Percentiles rank a stretch among this genome's conserved stretches.
These are phyloP conservation scores for Portevinia maculata DNA, from an alignment of 2,888 invertebrate genomes.

Conservation along the genomic window DNA sequence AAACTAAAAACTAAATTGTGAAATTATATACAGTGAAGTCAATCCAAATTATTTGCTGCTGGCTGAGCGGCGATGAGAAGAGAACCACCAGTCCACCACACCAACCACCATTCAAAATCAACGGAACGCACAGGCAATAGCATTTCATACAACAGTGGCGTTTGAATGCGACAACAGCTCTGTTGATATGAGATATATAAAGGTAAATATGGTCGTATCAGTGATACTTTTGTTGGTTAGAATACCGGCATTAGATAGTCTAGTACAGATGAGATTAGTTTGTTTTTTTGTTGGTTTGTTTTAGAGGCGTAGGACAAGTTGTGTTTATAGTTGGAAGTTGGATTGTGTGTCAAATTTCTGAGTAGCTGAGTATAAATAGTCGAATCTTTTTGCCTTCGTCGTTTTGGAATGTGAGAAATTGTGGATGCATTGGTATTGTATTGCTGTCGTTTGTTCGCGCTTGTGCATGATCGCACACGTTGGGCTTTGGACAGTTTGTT, in stretches of 20 bases:
- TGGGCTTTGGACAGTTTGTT: constrained; percentile 28
- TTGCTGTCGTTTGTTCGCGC: constrained; percentile 47
- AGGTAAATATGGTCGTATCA: neutral
- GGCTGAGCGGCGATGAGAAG: constrained; percentile 1
- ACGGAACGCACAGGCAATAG: constrained; percentile 32
- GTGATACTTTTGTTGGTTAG: constrained; percentile 44
- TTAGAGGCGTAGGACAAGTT: constrained; percentile 47
- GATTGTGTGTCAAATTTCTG: constrained; percentile 27
- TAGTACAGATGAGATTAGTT: constrained; percentile 21
- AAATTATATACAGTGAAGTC: constrained; percentile 62
- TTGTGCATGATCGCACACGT: constrained; percentile 66
- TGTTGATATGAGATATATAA: constrained; percentile 21
- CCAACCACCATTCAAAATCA: too few species aligned
- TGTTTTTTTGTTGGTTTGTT: constrained; percentile 26
- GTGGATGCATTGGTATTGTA: constrained; percentile 28
- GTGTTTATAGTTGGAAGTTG: constrained; percentile 71
- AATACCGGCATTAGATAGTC: constrained; percentile 61
- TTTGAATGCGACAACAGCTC: constrained; percentile 64
- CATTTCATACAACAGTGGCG: constrained; percentile 61
- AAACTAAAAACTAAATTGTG: constrained; percentile 71
- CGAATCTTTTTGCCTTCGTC: constrained; percentile 39
- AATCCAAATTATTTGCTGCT: constrained; percentile 42
- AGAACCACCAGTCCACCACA: too few species aligned
- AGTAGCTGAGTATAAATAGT: constrained; percentile 16
- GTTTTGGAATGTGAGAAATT: constrained; percentile 47